These are phyloP conservation scores for Lacanobia oleracea DNA, from an alignment of 2,888 invertebrate genomes.

Conservation along the genomic window DNA sequence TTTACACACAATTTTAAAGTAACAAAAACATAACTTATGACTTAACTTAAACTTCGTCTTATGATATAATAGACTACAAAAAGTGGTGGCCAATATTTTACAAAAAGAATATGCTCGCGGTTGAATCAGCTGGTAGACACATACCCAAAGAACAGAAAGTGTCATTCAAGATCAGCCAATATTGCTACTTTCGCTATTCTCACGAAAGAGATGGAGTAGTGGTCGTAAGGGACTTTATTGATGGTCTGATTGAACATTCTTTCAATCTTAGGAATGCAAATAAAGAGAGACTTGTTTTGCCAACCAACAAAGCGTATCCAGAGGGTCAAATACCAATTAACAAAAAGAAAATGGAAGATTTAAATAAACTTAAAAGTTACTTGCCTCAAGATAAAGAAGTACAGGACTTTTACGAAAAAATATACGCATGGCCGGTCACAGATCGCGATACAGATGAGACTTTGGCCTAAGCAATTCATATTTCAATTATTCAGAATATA, in stretches of 20 bases:
- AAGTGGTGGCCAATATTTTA: conserved; percentile 20
- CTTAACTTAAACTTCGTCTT: no score
- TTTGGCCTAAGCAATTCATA: conserved; percentile 25
- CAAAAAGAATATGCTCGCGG: conserved; percentile 19
- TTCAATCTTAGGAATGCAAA: conserved; percentile 27
- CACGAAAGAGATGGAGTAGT: conserved; percentile 22
- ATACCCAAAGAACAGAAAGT: conserved; percentile 22
- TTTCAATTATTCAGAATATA: conserved; percentile 9
- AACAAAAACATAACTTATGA: no score
- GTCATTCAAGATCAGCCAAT: conserved; percentile 26
- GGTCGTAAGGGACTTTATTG: conserved; percentile 21
- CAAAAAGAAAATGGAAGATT: conserved; percentile 27
- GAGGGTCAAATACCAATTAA: conserved; percentile 27
- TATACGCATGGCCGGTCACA: conserved; percentile 22
- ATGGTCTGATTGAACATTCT: conserved; percentile 30
- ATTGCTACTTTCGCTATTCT: conserved; percentile 25
- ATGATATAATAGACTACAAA: conserved; percentile 8
- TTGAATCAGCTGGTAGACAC: conserved; percentile 19
- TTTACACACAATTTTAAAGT: no score
- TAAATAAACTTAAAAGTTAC: conserved; percentile 31
- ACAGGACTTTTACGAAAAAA: conserved; percentile 25
- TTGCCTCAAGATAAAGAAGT: conserved; percentile 30
- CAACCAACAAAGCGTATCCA: conserved; percentile 24
- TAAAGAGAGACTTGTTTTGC: conserved; percentile 27
- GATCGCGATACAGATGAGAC: conserved; percentile 24